Conservation (phyloP, 2,888 invertebrate species). For the Drosophila koepferae region DNA sequence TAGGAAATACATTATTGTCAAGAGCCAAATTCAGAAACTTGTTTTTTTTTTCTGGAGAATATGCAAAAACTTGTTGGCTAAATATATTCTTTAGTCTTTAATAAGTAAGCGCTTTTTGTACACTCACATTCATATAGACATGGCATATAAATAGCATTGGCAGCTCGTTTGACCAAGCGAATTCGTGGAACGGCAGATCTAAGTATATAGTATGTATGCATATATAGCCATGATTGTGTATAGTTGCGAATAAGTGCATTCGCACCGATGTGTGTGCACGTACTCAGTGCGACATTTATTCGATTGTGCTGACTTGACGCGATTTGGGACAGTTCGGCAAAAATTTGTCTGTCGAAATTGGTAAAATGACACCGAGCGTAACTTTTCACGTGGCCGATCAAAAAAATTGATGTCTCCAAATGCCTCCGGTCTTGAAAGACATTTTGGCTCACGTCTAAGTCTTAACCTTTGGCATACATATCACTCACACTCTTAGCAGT, state of each 20-base stretch:
- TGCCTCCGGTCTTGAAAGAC: slow-evolving; percentile 14
- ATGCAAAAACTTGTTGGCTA: not conserved
- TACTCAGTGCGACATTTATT: slow-evolving; percentile 20
- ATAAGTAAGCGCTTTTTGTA: slow-evolving; percentile 1
- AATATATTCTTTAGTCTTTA: not conserved
- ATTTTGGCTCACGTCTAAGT: slow-evolving; percentile 1
- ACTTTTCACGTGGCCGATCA: slow-evolving; percentile 15
- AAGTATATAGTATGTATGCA: not conserved
- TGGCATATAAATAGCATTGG: slow-evolving; percentile 10
- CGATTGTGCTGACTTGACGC: slow-evolving; percentile 39
- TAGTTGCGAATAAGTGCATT: not conserved
- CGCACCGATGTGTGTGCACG: slow-evolving; percentile 27
- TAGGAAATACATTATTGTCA: not conserved
- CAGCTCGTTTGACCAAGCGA: slow-evolving; percentile 17
- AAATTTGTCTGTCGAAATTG: slow-evolving; percentile 46
- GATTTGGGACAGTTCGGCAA: slow-evolving; percentile 22
- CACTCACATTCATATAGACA: not conserved
- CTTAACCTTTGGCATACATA: slow-evolving; percentile 34
- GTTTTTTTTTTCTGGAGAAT: not conserved
- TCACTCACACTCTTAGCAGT: slow-evolving; percentile 4
- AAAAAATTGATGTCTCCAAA: slow-evolving; percentile 29
- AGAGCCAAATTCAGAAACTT: not conserved
- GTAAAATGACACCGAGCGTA: slow-evolving; percentile 47
- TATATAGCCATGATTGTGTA: not conserved
- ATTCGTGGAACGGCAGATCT: slow-evolving; percentile 20